Evolutionary conservation across 2,113 vertebrate genomes (phyloP).

Genomic region (Phylloscopus trochilus): DNA sequence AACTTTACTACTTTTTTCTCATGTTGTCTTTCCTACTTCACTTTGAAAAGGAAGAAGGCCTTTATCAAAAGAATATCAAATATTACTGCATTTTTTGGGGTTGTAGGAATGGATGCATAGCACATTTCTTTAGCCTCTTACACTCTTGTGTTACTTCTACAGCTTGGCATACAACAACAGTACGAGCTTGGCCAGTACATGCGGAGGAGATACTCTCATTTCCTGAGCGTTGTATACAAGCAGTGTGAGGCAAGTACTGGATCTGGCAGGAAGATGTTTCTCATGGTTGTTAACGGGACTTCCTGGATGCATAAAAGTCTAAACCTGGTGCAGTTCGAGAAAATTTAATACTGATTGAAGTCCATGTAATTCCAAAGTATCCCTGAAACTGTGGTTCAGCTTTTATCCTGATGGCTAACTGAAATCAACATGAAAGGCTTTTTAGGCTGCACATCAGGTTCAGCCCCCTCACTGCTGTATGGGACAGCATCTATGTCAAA

Average conservation of each 20-base stretch:
- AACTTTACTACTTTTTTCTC: background rate
- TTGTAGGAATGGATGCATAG: background rate
- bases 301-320: background rate
- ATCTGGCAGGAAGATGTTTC: background rate
- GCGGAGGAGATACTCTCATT: constrained; percentile 73
- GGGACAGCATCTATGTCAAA: background rate
- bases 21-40: background rate
- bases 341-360: background rate
- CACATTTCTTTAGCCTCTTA: background rate
- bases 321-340: background rate
- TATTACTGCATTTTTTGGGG: background rate
- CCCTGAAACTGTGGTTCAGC: background rate
- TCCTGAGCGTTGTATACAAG: constrained; percentile 73
- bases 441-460: background rate
- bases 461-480: background rate
- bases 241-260: constrained; percentile 72
- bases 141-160: constrained; percentile 18
- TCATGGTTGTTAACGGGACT: background rate
- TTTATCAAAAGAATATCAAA: background rate
- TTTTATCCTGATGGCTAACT: background rate
- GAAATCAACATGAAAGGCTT: background rate
- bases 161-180: constrained; percentile 83
- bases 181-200: constrained; percentile 79
- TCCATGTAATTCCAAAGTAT: background rate
- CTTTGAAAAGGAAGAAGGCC: background rate